Base-by-base conservation (phyloP, 2,113 vertebrate species). In the Mus spicilegus region DNA sequence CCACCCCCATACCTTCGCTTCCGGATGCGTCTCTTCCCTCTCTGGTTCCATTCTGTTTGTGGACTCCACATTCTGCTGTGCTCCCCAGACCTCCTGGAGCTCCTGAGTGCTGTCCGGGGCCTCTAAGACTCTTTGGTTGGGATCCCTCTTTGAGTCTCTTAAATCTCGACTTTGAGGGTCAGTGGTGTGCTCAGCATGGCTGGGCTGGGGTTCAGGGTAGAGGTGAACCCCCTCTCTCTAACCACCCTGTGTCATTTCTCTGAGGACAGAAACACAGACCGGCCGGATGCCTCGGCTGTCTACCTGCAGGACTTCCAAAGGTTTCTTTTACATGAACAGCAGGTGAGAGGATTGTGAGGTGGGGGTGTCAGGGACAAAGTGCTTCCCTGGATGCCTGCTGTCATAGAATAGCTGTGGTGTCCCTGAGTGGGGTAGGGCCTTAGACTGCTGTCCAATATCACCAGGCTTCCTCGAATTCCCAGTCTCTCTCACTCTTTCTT, bases 291-390 rank as follows among this genome's bases (percentile, higher is more conserved):
- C 65, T 99, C 99, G 0, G 99, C 98, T 0, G 98, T 99, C 77
- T 98, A 99, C 93, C 98, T 99, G 77, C 99, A 99, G 19, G 99
- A 99, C 98, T 99, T 99, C 95, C 99, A 99, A 97, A 98, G 99
- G 73, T 99, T 99, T 97, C 99, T 99, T 76, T 61, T 99, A 87
- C 99, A 99, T 1, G 98, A 99, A 54, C 99, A 99, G 97, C 98
- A 99, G 99, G 99, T 99, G 90, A 97, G 98, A 97, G 96, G 17
- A 24, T 63, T 36, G 12, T 46, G 63, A 58, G 82, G 91, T 39
- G n/a, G 28, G 28, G 58, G 81, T 42, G 4, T 65, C 24, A 42
- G 81, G 36, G 81, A 65, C 26, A 30, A 39, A 85, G 22, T 19
- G 46, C 24, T 5, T 36, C 3, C 56, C 82, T n/a, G 58, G 65